Percentiles rank a stretch among this genome's conserved stretches.
Evolutionary conservation across 2,888 invertebrate genomes (phyloP).

Genomic region (Cordilura impudica): DNA sequence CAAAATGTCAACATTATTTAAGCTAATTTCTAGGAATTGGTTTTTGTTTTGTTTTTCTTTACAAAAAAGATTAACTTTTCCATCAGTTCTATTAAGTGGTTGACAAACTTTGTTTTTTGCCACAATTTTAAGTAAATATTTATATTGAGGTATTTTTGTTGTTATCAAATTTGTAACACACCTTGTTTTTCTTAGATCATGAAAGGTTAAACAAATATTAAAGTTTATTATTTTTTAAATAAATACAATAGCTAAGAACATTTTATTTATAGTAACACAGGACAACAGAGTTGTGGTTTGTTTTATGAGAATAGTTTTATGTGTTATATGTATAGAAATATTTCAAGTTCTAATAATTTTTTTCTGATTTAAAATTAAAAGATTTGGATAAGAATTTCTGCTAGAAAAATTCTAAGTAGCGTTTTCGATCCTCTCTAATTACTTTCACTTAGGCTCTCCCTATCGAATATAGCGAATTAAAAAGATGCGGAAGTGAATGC

Average conservation of each 20-base stretch:
- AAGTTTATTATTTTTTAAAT: neutral
- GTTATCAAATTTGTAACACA: neutral
- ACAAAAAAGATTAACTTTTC: neutral
- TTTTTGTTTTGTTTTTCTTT: neutral
- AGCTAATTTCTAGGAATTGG: neutral
- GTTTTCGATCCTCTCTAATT: no score
- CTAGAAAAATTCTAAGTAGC: no score
- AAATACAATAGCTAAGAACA: neutral
- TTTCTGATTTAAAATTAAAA: no score
- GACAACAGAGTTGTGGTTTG: no score
- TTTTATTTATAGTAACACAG: neutral
- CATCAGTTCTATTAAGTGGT: neutral
- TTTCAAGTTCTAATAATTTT: no score
- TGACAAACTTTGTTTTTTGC: neutral
- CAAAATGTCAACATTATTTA: neutral
- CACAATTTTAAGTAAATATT: neutral
- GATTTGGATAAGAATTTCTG: no score
- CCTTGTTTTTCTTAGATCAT: neutral
- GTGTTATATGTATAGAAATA: no score
- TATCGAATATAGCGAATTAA: no score
- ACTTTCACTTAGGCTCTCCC: no score
- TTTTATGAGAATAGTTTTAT: no score
- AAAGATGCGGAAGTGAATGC: no score
- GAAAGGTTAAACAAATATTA: neutral
- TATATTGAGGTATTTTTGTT: neutral